Evolutionary conservation across 92 coral and sea anemone genomes (phyloP).

Genomic region (Parazoanthus atlanticus): DNA sequence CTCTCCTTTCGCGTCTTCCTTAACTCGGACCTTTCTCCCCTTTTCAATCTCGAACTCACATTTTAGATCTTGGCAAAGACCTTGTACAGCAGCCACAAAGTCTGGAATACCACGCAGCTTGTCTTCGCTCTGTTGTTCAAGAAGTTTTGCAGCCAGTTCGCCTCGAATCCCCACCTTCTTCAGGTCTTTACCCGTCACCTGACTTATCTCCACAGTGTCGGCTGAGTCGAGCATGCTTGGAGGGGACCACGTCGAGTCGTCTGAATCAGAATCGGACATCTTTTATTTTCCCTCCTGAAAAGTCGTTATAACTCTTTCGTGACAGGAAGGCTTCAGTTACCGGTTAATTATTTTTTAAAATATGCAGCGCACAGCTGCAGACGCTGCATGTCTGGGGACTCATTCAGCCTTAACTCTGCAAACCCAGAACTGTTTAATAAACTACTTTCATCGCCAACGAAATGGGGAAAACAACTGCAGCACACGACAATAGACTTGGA

Average conservation of each 20-base stretch:
- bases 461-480: no score
- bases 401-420: no score
- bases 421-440: no score
- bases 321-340: no score
- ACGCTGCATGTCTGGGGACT: no score
- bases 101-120: constrained; percentile 43
- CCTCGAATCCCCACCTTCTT: constrained; percentile 57
- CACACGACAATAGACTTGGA: no score
- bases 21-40: constrained; percentile 25
- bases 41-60: constrained; percentile 8
- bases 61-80: background rate
- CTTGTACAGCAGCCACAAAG: constrained; percentile 49
- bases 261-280: constrained; percentile 31
- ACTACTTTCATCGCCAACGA: no score
- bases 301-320: no score
- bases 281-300: background rate
- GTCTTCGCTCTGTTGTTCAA: constrained; percentile 44
- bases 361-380: no score
- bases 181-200: constrained; percentile 41
- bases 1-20: constrained; percentile 21
- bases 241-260: constrained; percentile 28
- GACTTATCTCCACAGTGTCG: constrained; percentile 26
- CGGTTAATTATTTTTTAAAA: no score
- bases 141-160: constrained; percentile 53
- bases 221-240: constrained; percentile 42